Percentiles rank a stretch among this genome's conserved stretches.
phyloP scores from a whole-genome alignment of 2,797 vertebrate genomes.

The Sebastolobus altivelis region DNA sequence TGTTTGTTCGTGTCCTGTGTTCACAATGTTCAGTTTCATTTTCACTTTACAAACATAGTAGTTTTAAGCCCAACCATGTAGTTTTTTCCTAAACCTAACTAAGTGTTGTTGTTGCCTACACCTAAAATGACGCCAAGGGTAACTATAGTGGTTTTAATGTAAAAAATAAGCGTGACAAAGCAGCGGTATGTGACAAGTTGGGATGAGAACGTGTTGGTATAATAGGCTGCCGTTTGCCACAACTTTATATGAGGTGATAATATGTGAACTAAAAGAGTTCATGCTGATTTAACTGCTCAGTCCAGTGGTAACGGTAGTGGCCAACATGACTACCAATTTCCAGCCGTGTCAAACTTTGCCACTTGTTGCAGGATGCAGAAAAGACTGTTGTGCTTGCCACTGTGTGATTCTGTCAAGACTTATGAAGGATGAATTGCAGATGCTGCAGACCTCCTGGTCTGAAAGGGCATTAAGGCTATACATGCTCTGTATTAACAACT shows the following conservation, averaged over 20 bases:
- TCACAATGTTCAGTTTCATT: too few species aligned
- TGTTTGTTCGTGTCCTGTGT: too few species aligned
- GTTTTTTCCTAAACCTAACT: too few species aligned
- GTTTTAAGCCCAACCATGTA: too few species aligned
- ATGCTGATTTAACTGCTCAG: slow-evolving; percentile 1
- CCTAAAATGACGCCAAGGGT: too few species aligned
- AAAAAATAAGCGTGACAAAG: too few species aligned
- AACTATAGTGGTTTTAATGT: too few species aligned
- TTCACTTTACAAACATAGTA: too few species aligned
- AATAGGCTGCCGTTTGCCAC: neutral
- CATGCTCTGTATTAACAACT: neutral
- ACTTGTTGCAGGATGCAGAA: neutral
- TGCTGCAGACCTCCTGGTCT: neutral
- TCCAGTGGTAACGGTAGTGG: neutral
- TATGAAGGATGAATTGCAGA: neutral
- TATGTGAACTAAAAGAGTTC: neutral
- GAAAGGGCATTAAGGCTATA: neutral
- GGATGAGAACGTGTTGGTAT: too few species aligned
- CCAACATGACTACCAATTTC: neutral
- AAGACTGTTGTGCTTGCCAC: neutral
- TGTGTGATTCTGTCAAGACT: neutral
- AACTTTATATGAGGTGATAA: neutral
- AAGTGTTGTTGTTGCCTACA: too few species aligned
- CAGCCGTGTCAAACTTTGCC: neutral
- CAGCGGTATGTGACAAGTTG: too few species aligned